Percentiles rank a stretch among this genome's conserved stretches.
phyloP scores from a whole-genome alignment of 2,888 invertebrate species.

The Erannis defoliaria region DNA sequence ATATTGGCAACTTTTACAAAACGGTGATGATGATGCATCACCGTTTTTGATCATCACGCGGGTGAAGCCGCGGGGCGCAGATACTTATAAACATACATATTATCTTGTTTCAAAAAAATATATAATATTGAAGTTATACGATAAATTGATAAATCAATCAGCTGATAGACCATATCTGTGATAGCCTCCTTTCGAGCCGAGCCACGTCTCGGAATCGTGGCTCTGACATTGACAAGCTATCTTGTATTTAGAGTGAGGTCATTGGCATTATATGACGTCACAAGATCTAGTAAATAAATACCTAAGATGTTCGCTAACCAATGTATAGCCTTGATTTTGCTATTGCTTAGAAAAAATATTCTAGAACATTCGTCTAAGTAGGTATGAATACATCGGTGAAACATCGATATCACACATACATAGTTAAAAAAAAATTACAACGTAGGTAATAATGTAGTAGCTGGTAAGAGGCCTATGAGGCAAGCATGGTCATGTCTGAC shows the following conservation, averaged over 20 bases:
- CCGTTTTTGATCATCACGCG: no score
- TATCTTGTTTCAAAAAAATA: no score
- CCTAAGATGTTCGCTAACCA: background rate
- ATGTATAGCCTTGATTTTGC: background rate
- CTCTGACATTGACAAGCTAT: background rate
- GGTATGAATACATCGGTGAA: background rate
- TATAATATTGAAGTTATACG: background rate
- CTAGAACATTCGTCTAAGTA: background rate
- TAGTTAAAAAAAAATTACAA: no score
- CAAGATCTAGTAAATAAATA: background rate
- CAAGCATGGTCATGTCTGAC: no score
- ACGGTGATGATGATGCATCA: no score
- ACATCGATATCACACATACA: no score
- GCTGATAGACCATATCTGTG: background rate
- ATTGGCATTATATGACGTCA: slow-evolving; percentile 7
- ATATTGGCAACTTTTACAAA: no score
- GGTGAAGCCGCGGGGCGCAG: no score
- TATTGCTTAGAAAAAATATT: background rate
- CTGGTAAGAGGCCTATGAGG: no score
- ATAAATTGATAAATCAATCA: slow-evolving; percentile 2
- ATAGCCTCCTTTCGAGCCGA: background rate
- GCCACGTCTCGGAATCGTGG: slow-evolving; percentile 4
- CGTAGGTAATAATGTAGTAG: no score
- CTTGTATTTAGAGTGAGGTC: background rate
- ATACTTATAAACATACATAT: no score